A percentile compares a stretch with the other conserved stretches of the same genome.
Conservation (phyloP, 1,140 invertebrate genomes). For the Rhopalosiphum padi region DNA sequence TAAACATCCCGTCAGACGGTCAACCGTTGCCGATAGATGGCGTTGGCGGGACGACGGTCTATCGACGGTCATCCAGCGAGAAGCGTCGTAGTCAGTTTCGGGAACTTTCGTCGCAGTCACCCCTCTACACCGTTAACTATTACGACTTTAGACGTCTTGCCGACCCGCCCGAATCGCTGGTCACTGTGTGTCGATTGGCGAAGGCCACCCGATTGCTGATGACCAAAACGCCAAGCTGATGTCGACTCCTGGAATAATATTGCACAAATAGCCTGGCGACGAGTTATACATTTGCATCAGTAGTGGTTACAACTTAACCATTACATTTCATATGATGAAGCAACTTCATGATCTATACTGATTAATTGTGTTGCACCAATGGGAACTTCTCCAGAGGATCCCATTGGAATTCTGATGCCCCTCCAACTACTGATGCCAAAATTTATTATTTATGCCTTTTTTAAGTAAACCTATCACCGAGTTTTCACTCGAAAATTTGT, state of each 20-base stretch:
- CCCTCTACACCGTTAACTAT: too few species aligned
- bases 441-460: too few species aligned
- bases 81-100: not conserved
- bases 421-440: slow-evolving; percentile 39
- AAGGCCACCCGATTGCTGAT: too few species aligned
- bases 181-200: too few species aligned
- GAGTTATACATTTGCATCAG: slow-evolving; percentile 14
- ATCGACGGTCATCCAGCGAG: too few species aligned
- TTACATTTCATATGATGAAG: slow-evolving; percentile 52
- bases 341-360: not conserved
- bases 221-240: not conserved
- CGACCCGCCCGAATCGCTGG: too few species aligned
- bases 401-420: slow-evolving; percentile 50
- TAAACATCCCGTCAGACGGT: not conserved
- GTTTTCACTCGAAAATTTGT: too few species aligned
- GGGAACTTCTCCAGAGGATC: slow-evolving; percentile 42
- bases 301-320: slow-evolving; percentile 56
- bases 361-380: slow-evolving; percentile 31
- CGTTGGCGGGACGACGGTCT: not conserved
- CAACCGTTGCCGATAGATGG: not conserved
- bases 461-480: too few species aligned
- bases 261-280: not conserved
- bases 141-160: too few species aligned
- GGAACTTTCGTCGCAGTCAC: not conserved
- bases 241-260: not conserved